phyloP scores from a whole-genome alignment of 2,797 vertebrate genomes.

The Gymnothorax javanicus region DNA sequence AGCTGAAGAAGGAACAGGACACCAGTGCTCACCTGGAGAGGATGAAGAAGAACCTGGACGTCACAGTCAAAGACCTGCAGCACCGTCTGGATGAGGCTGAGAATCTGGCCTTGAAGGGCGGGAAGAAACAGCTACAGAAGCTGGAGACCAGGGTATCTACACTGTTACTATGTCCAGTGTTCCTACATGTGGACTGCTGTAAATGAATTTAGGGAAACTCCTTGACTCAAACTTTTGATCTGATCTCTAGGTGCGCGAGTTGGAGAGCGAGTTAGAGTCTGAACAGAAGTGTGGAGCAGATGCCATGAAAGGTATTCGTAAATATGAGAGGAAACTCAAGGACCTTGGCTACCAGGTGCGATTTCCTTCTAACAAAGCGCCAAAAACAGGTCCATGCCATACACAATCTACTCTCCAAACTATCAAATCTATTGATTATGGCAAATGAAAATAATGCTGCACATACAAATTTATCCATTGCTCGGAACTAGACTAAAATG shows the following conservation, averaged over 20 bases:
- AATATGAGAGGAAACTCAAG: conserved; percentile 84
- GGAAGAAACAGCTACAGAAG: conserved; percentile 92
- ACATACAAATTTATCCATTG: background rate
- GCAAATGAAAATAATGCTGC: background rate
- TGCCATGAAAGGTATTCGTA: conserved; percentile 78
- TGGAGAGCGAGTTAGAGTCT: conserved; percentile 80
- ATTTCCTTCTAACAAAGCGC: conserved; percentile 11
- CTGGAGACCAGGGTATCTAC: conserved; percentile 77
- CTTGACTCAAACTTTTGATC: background rate
- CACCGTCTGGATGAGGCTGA: conserved; percentile 89
- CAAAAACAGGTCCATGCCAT: background rate
- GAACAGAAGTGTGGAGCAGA: conserved; percentile 81
- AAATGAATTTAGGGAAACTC: background rate
- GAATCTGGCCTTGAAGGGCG: conserved; percentile 88
- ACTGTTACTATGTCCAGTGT: no score
- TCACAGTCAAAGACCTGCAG: conserved; percentile 89
- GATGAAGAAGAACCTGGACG: conserved; percentile 90
- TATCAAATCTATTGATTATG: background rate
- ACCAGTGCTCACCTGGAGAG: conserved; percentile 88
- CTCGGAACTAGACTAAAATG: background rate
- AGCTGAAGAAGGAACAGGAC: conserved; percentile 92
- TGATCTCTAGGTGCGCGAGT: conserved; percentile 77
- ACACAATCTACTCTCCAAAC: background rate
- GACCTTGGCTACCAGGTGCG: conserved; percentile 83
- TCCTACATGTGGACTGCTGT: conserved; percentile 13